These are phyloP conservation scores for Wasmannia auropunctata DNA, from an alignment of 1,140 invertebrate species.

Conservation along the genomic window DNA sequence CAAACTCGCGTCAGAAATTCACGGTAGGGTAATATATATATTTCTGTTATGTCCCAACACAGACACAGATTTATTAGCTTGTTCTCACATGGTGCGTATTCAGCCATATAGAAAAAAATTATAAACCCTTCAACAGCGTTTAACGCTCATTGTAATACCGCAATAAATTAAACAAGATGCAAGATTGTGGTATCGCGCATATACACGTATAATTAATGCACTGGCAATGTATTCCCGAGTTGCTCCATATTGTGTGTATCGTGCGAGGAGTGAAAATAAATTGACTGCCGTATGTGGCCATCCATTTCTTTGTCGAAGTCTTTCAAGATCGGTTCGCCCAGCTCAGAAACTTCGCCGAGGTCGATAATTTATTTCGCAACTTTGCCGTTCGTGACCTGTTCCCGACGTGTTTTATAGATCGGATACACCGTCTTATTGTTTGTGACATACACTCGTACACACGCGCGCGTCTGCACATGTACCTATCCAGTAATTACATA, in stretches of 20 bases:
- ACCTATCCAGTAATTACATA: not conserved
- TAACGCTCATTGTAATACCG: not conserved
- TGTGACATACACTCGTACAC: not conserved
- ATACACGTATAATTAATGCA: not conserved
- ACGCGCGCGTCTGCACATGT: not conserved
- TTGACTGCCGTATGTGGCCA: slow-evolving; percentile 53
- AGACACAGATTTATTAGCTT: not conserved
- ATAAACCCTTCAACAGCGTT: not conserved
- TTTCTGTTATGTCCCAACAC: not conserved
- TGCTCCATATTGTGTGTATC: not conserved
- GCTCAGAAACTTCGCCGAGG: not conserved
- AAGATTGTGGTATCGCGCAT: too few relatives aligned
- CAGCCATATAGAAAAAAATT: not conserved
- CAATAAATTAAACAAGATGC: not conserved
- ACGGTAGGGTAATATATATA: not conserved
- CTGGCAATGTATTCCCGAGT: not conserved
- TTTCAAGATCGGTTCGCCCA: slow-evolving; percentile 44
- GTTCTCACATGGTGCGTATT: not conserved
- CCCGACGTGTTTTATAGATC: slow-evolving; percentile 42
- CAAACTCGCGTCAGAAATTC: slow-evolving; percentile 1
- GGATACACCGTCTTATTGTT: not conserved
- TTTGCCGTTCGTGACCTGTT: slow-evolving; percentile 27
- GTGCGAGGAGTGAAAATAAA: slow-evolving; percentile 16
- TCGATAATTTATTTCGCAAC: slow-evolving; percentile 68
- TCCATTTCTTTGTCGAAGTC: slow-evolving; percentile 38